Percentiles rank a stretch among this genome's conserved stretches.
phyloP scores from a whole-genome alignment of 2,888 invertebrate genomes.

The Peribatodes rhomboidaria region DNA sequence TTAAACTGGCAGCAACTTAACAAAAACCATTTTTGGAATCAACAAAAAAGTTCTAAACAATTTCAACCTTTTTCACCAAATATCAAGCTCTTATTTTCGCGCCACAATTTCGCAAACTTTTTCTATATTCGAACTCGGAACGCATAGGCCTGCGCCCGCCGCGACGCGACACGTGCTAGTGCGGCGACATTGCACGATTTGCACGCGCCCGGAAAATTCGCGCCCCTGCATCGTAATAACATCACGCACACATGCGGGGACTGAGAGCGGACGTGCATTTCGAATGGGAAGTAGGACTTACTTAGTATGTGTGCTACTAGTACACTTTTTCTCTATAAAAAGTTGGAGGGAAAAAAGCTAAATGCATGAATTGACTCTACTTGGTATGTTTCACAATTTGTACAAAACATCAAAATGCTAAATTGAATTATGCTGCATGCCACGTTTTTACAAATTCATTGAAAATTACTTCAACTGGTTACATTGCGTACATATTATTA shows the following conservation, averaged over 20 bases:
- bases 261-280: too few relatives aligned
- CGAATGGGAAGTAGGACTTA: background rate
- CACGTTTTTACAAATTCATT: too few relatives aligned
- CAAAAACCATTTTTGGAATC: background rate
- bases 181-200: slow-evolving; percentile 74
- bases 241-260: slow-evolving; percentile 48
- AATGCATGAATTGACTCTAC: too few relatives aligned
- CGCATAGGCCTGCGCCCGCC: slow-evolving; percentile 79
- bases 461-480: background rate
- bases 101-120: slow-evolving; percentile 26
- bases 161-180: slow-evolving; percentile 81
- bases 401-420: too few relatives aligned
- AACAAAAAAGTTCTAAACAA: background rate
- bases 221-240: slow-evolving; percentile 63
- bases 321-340: background rate
- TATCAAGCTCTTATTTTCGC: slow-evolving; percentile 8
- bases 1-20: background rate
- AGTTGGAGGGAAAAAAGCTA: too few relatives aligned
- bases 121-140: slow-evolving; percentile 59
- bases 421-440: too few relatives aligned
- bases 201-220: slow-evolving; percentile 50
- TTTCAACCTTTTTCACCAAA: slow-evolving; percentile 14
- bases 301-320: background rate
- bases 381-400: too few relatives aligned
- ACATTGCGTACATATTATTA: too few relatives aligned